Conservation (phyloP, 2,888 invertebrate genomes). For the Bombyx huttoni region DNA sequence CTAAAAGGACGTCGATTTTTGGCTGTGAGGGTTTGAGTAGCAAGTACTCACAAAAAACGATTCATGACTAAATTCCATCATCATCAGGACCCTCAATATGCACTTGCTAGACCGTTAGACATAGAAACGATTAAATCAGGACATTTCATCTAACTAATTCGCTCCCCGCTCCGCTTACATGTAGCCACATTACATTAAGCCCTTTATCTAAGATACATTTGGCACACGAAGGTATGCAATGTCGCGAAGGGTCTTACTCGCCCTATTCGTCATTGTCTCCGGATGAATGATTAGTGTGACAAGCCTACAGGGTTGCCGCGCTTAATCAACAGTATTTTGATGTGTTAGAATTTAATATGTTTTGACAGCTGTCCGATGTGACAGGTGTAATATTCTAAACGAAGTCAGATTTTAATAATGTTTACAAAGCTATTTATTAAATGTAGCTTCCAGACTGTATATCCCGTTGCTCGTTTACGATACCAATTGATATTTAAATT, state of each 20-base stretch:
- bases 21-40: no score
- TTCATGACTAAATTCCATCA: no score
- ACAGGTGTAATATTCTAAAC: conserved; percentile 8
- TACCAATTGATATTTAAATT: no score
- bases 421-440: no score
- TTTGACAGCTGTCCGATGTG: conserved; percentile 6
- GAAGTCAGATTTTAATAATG: not conserved
- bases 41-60: no score
- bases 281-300: conserved; percentile 44
- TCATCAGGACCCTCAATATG: no score
- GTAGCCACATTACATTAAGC: not conserved
- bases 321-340: not conserved
- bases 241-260: not conserved
- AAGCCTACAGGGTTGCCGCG: conserved; percentile 6
- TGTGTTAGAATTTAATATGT: conserved; percentile 10
- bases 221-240: not conserved
- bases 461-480: no score
- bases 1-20: no score
- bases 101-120: no score
- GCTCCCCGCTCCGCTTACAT: not conserved
- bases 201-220: not conserved
- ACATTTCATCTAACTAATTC: not conserved
- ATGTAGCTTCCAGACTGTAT: no score
- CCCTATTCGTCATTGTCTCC: conserved; percentile 1
- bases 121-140: no score